Base-by-base conservation (phyloP, 2,888 invertebrate genomes). In the Sinotaia quadrata region DNA sequence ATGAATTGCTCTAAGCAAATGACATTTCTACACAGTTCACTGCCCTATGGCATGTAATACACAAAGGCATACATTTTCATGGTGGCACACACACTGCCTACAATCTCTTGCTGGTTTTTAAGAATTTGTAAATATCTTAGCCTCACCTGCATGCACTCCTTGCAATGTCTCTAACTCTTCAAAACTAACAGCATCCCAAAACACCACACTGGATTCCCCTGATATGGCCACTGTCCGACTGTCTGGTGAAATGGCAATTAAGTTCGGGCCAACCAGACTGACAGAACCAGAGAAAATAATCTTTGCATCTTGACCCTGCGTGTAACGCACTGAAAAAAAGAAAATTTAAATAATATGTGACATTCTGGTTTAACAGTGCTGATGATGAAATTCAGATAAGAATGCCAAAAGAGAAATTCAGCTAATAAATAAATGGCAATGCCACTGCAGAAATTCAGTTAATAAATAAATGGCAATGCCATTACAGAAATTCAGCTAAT, bases 221-320 rank as follows among this genome's bases (percentile, higher is more conserved):
- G 93, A 92, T 15, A 95, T 91, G 0, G 92, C 94, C 15, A 95
- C 89, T 24, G 94, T 93, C 82, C 94, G 92, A 0, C 93, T 94
- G 87, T 94, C 92, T 27, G 94, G 94, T 18, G 95, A 94, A 52
- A 96, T 89, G 0, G 93, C 93, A 67, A 95, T 91, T 74, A 89
- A 89, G 41, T 82, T 78, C 21, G 81, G 83, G 10, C 92, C 91
- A 18, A 81, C 75, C 24, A 80, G 71, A 21, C 72, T 72, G 51
- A 83, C 91, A 81, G 88, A 89, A 15, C 93, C 94, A 0, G 92
- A 92, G 76, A 91, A 90, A 51, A 94, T 87, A 68, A 94, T 89
- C 84, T 92, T 92, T 0, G 95, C 93, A 68, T 93, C 93, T 88
- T 95, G 94, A 4, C 94, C 94, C 86, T 92, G 92, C 31, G 90